These are phyloP conservation scores for Enteromius paludinosus DNA, from an alignment of 2,797 vertebrate species.

Conservation along the genomic window DNA sequence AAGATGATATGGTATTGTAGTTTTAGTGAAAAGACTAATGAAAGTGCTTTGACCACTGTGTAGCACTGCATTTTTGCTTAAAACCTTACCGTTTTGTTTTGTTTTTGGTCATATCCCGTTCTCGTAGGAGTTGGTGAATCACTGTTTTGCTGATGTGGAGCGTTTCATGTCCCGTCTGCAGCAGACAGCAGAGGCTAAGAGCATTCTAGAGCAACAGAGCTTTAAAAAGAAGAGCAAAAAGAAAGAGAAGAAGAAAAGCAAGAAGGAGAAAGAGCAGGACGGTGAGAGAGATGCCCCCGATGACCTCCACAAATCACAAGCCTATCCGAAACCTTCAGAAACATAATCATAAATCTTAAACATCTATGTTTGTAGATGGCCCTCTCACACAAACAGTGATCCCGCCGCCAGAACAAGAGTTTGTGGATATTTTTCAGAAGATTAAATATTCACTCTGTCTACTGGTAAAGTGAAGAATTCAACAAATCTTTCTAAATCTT, in stretches of 20 bases:
- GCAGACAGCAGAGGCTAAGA: constrained; percentile 81
- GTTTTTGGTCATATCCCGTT: constrained; percentile 1
- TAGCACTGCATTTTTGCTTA: neutral
- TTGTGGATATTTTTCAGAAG: constrained; percentile 84
- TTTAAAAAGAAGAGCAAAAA: constrained; percentile 65
- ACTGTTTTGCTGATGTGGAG: constrained; percentile 87
- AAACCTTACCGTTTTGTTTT: neutral
- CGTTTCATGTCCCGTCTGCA: constrained; percentile 82
- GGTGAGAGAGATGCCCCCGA: constrained; percentile 65
- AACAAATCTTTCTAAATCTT: neutral
- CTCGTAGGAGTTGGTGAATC: constrained; percentile 85
- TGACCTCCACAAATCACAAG: neutral
- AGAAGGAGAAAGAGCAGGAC: constrained; percentile 66
- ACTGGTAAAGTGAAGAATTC: constrained; percentile 76
- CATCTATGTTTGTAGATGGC: constrained; percentile 71
- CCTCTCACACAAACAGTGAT: constrained; percentile 74
- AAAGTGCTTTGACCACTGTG: neutral
- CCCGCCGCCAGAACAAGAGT: constrained; percentile 81
- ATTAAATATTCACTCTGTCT: constrained; percentile 87
- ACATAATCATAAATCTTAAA: neutral
- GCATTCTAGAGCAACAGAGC: constrained; percentile 77
- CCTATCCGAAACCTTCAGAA: neutral
- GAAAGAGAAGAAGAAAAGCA: constrained; percentile 65
- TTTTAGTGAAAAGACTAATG: neutral
- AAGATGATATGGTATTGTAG: neutral